These are phyloP conservation scores for Sesia apiformis DNA, from an alignment of 2,888 invertebrate species.

Conservation along the genomic window DNA sequence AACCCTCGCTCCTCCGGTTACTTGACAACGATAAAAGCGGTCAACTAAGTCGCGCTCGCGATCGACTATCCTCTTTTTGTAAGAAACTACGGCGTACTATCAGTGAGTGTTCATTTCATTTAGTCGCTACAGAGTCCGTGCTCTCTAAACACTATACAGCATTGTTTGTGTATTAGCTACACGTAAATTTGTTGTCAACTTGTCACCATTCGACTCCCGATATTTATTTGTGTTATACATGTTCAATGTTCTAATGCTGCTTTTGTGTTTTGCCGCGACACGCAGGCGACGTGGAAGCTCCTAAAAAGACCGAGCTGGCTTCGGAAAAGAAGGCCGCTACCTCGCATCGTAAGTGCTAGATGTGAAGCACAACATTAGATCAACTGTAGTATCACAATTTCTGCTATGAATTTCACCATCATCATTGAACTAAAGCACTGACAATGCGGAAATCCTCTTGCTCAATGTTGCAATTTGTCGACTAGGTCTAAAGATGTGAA, in stretches of 20 bases:
- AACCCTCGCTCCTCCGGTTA: conserved; percentile 57
- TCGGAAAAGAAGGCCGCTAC: conserved; percentile 64
- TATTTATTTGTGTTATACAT: conserved; percentile 5
- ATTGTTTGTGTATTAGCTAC: no score
- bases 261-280: conserved; percentile 67
- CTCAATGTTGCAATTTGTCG: no score
- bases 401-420: no score
- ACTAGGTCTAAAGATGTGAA: no score
- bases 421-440: no score
- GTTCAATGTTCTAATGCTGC: conserved; percentile 67
- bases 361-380: conserved; percentile 42
- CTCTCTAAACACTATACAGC: not conserved
- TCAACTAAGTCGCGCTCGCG: conserved; percentile 61
- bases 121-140: not conserved
- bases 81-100: conserved; percentile 68
- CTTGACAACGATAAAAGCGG: conserved; percentile 58
- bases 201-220: not conserved
- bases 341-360: conserved; percentile 72
- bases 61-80: conserved; percentile 62
- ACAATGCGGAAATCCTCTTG: no score
- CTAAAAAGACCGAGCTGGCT: conserved; percentile 68
- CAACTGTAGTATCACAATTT: conserved; percentile 9
- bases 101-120: conserved; percentile 48
- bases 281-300: conserved; percentile 71
- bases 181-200: not conserved